Conservation (phyloP, 1,140 invertebrate genomes). For the Drosophila tristis region DNA sequence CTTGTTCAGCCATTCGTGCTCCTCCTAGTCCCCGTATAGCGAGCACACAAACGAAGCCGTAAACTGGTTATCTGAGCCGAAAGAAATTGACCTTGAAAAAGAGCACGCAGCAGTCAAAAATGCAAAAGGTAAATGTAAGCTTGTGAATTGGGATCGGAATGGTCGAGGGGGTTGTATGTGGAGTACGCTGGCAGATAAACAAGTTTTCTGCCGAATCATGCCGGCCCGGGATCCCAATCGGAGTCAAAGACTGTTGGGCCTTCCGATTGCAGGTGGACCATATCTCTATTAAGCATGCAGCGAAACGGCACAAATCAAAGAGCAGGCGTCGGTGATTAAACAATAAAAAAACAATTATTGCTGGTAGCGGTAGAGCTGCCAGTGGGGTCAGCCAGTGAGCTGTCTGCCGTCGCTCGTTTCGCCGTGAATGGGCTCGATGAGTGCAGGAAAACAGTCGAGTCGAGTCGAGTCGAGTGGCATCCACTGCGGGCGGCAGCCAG, state of each 20-base stretch:
- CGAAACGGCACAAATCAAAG: constrained; percentile 52
- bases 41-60: too few species aligned
- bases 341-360: constrained; percentile 52
- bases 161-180: background rate
- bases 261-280: constrained; percentile 23
- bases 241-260: constrained; percentile 16
- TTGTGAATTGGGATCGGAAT: too few species aligned
- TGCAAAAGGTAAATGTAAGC: too few species aligned
- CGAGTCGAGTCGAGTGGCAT: constrained; percentile 35
- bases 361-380: constrained; percentile 16
- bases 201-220: constrained; percentile 32
- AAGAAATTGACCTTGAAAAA: too few species aligned
- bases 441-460: constrained; percentile 9
- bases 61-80: too few species aligned
- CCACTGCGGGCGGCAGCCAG: constrained; percentile 30
- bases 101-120: too few species aligned
- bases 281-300: constrained; percentile 41
- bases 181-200: background rate
- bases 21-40: too few species aligned
- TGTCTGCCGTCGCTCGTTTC: background rate
- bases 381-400: background rate
- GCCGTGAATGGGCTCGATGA: constrained; percentile 36
- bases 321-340: constrained; percentile 20
- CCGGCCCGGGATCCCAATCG: constrained; percentile 2
- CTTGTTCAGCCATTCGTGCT: too few species aligned